Conservation (phyloP, 1,140 invertebrate species). For the Drosophila insularis region DNA sequence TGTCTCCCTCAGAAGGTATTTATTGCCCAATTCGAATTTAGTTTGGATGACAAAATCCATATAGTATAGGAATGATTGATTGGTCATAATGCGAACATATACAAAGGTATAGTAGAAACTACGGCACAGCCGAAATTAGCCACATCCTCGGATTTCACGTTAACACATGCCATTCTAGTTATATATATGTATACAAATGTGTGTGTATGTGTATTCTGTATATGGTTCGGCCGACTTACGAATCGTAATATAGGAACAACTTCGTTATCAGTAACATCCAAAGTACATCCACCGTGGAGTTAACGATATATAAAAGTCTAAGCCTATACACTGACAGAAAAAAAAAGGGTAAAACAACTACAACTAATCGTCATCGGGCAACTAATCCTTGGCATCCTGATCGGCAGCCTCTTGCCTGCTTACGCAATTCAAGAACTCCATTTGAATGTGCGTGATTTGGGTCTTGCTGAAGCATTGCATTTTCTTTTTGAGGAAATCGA, state of each 20-base stretch:
- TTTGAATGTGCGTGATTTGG: constrained; percentile 77
- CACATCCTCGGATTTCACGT: neutral
- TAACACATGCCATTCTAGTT: neutral
- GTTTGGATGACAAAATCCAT: neutral
- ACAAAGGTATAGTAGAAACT: neutral
- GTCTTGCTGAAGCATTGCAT: constrained; percentile 74
- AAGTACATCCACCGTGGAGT: too few relatives aligned
- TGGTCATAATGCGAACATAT: neutral
- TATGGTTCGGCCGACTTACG: neutral
- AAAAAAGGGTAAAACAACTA: constrained; percentile 9
- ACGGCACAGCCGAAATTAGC: constrained; percentile 6
- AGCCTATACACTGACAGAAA: constrained; percentile 10
- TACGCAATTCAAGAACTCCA: constrained; percentile 79
- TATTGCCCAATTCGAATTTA: neutral
- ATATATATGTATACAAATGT: too few relatives aligned
- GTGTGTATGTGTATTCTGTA: neutral
- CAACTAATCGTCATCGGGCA: neutral
- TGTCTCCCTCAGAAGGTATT: neutral
- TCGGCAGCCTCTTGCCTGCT: constrained; percentile 82
- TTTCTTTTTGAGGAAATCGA: constrained; percentile 80
- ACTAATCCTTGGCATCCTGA: constrained; percentile 90
- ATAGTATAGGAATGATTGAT: neutral
- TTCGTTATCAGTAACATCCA: neutral
- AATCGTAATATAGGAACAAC: neutral
- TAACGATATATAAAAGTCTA: constrained; percentile 10